Conservation (phyloP, 2,888 invertebrate genomes). For the Ophion obscuratus region DNA sequence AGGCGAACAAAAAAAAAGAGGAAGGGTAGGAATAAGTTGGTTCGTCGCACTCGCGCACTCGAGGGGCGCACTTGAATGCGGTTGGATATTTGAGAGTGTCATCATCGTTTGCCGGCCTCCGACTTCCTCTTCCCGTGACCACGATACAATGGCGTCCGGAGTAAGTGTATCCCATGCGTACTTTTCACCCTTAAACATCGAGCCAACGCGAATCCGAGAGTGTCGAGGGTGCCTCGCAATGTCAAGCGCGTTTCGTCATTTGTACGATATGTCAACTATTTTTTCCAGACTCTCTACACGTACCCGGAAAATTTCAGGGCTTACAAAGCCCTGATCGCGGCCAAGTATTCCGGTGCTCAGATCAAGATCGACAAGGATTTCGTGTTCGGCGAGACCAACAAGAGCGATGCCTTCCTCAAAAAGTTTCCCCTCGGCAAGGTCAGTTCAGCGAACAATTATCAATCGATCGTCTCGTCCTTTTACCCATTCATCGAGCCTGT, state of each 20-base stretch:
- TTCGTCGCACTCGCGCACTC: conserved; percentile 53
- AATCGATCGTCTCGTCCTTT: not conserved
- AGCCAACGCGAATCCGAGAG: conserved; percentile 46
- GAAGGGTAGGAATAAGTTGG: conserved; percentile 9
- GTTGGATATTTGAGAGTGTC: conserved; percentile 63
- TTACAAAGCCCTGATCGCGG: conserved; percentile 98
- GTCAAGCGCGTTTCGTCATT: conserved; percentile 28
- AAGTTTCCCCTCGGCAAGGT: conserved; percentile 99
- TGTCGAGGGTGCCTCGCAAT: conserved; percentile 31
- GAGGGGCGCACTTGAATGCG: conserved; percentile 66
- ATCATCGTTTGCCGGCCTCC: conserved; percentile 80
- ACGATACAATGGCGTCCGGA: conserved; percentile 85
- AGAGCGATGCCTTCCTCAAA: conserved; percentile 92
- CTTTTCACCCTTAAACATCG: conserved; percentile 81
- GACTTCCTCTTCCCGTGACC: conserved; percentile 83
- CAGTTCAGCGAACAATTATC: conserved; percentile 79
- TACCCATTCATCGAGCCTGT: not conserved
- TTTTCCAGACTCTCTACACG: conserved; percentile 96
- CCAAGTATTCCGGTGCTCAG: conserved; percentile 96
- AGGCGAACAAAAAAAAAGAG: conserved; percentile 9
- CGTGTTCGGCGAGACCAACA: conserved; percentile 97
- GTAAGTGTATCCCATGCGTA: conserved; percentile 83
- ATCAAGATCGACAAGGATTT: conserved; percentile 94
- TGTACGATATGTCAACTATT: conserved; percentile 68
- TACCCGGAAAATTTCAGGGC: conserved; percentile 99